Evolutionary conservation across 2,113 vertebrate species (phyloP).

Genomic region (Podarcis muralis): DNA sequence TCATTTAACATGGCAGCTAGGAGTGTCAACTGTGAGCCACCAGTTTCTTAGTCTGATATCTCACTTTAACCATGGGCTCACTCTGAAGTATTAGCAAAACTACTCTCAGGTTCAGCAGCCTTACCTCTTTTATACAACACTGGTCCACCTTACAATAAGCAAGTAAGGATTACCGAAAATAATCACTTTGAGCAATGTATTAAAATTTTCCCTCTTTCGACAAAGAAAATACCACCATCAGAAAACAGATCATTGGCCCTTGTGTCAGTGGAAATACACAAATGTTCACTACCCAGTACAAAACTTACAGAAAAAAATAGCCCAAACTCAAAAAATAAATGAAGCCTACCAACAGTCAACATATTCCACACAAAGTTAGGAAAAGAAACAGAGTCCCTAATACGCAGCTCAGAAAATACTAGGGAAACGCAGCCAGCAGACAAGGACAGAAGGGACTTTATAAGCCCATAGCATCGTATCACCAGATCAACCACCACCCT

Average conservation of each 20-base stretch:
- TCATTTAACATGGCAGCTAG: not conserved
- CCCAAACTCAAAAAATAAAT: no score
- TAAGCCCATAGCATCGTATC: not conserved
- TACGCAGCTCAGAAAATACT: no score
- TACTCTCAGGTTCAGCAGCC: not conserved
- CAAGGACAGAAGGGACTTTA: not conserved
- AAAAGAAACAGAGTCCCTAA: no score
- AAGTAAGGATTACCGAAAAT: not conserved
- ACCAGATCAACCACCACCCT: not conserved
- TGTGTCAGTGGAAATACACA: not conserved
- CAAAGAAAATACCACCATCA: not conserved
- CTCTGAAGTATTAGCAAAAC: not conserved
- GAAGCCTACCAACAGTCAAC: no score
- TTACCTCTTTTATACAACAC: not conserved
- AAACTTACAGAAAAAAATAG: no score
- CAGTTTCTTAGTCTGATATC: not conserved
- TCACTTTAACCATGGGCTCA: not conserved
- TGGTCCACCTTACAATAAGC: not conserved
- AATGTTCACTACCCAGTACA: no score
- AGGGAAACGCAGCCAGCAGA: no score
- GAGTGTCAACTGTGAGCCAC: not conserved
- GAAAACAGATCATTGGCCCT: not conserved
- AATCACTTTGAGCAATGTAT: not conserved
- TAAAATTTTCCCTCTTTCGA: not conserved
- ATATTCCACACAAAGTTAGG: no score